Base-by-base conservation (phyloP, 2,888 invertebrate genomes). In the Clostera curtula region DNA sequence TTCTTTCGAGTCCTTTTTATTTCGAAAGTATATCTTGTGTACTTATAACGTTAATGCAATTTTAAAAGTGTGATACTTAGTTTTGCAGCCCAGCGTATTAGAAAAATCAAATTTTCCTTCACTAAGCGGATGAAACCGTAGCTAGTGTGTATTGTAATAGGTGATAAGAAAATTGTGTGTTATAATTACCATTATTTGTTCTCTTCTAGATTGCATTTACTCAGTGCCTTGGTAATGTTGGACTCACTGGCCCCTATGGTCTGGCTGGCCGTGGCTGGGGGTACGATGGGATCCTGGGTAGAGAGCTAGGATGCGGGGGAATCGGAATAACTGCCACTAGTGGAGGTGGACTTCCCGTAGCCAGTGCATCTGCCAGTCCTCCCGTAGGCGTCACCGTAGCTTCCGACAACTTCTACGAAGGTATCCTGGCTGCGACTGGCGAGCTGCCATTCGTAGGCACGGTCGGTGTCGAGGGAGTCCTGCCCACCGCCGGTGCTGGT, bases 401-500 rank as follows among this genome's bases (percentile, higher is more conserved):
- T 2, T 55, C 64, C 5, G 66, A 67, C 14, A 56, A 58, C 19
- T 36, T 51, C 9, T 43, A 65, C 1, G 56, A 61, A 25, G 67
- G 67, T 0, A 35, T 46, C 3, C 24, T 66, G 8, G 34, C 43
- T 3, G 54, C 62, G 1, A 39, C 35, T 22, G 67, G 66, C 1
- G 35, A 59, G 18, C 27, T 66, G 10, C 67, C 67, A 1, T 63
- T 60, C 50, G 16, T 67, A 4, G 59, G 58, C 2, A 54, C 64
- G 3, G 62, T 63, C 1, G 53, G 51, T 18, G 31, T 61, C 3
- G 61, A 57, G 24, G 61, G 62, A 0, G 29, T 31, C 3, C 24
- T 66, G 9, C 49, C 56, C 1, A 48, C 61, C 5, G 39, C 40
- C 13, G 66, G 64, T 5, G 44, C 49, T 16, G 63, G 60, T 7